Conservation (phyloP, 2,797 vertebrate genomes). For the Galago senegalensis region DNA sequence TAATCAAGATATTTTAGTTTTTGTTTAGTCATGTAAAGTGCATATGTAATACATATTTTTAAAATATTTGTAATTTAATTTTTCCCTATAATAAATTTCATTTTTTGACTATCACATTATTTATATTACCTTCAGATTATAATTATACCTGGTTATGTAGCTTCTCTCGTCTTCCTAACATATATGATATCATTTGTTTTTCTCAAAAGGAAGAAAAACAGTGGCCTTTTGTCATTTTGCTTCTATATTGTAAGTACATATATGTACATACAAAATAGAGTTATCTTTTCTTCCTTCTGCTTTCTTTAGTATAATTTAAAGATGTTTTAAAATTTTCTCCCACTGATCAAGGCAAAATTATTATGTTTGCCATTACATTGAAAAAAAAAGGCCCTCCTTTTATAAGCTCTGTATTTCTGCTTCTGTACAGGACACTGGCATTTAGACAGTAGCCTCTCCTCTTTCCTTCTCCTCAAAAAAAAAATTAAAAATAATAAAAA, state of each 20-base stretch:
- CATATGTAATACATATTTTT: background rate
- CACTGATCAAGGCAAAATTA: no score
- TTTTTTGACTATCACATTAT: conserved; percentile 26
- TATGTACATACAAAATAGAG: background rate
- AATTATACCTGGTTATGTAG: conserved; percentile 90
- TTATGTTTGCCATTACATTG: no score
- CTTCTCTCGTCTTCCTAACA: conserved; percentile 92
- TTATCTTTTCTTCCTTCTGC: background rate
- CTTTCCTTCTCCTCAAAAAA: no score
- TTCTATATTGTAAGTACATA: conserved; percentile 92
- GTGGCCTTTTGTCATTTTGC: conserved; percentile 93
- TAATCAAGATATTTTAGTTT: background rate
- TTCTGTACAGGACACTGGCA: no score
- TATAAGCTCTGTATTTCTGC: no score
- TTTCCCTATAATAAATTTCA: background rate
- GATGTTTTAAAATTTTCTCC: no score
- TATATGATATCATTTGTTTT: conserved; percentile 94
- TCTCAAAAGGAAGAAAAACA: conserved; percentile 91
- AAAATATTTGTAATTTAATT: background rate
- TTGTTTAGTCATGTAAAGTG: background rate
- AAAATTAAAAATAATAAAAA: no score
- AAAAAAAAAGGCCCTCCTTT: no score
- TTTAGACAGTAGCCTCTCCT: no score
- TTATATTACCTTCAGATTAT: conserved; percentile 87
- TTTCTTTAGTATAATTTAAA: no score